phyloP scores from a whole-genome alignment of 2,888 invertebrate species.

The Lydus trimaculatus region DNA sequence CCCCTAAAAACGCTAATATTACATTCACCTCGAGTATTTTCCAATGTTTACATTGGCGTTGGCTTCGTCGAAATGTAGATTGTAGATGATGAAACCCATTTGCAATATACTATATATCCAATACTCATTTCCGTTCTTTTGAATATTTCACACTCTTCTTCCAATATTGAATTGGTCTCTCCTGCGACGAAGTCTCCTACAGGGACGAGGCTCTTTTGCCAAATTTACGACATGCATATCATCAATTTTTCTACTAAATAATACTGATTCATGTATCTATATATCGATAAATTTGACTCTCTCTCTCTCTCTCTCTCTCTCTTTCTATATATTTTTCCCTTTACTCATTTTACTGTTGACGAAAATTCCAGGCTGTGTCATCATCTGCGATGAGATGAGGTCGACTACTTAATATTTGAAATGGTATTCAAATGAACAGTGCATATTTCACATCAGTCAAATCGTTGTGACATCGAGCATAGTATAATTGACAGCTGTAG shows the following conservation, averaged over 20 bases:
- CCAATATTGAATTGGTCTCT: conserved; percentile 33
- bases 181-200: conserved; percentile 24
- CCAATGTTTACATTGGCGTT: conserved; percentile 59
- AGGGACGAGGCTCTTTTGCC: conserved; percentile 2
- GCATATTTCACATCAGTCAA: conserved; percentile 54
- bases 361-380: conserved; percentile 8
- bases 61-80: conserved; percentile 59
- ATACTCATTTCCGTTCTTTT: conserved; percentile 43
- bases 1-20: conserved; percentile 49
- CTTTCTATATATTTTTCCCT: not conserved
- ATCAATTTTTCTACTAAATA: conserved; percentile 32
- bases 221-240: conserved; percentile 13
- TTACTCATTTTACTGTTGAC: not conserved
- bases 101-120: conserved; percentile 51
- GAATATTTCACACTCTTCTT: conserved; percentile 43
- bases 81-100: conserved; percentile 57
- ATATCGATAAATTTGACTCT: too few relatives aligned
- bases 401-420: conserved; percentile 45
- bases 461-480: conserved; percentile 51
- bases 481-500: conserved; percentile 57
- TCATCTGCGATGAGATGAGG: conserved; percentile 25
- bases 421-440: conserved; percentile 54
- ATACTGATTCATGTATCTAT: conserved; percentile 19
- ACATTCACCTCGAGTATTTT: conserved; percentile 59
- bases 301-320: not conserved